Evolutionary conservation across 2,797 vertebrate genomes (phyloP), one percentile per base, ranked within the genome.

Genomic region (Lacerta agilis): DNA sequence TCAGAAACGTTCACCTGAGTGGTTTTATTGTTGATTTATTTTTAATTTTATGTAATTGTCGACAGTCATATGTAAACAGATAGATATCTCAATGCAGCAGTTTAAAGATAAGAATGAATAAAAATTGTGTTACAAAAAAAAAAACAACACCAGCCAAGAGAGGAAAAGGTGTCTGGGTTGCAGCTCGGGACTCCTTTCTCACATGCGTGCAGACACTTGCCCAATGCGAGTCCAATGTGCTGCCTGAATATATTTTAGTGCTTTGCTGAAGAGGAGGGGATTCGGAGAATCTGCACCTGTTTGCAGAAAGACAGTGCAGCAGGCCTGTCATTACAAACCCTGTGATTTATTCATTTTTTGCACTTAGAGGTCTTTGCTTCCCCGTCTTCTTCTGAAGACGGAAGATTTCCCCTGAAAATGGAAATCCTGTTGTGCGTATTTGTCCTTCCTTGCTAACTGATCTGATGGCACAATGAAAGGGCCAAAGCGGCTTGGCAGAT

Each of bases 281-380:
- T 64, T 81, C 64, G 10, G 13, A 58, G 36, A 75, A 17, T 36
- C 27, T 87, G 49, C 27, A 18, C 3, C 8, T 66, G 41, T 5
- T 87, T 20, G 79, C 29, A 79, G 1, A 87, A 3, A 93, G 87
- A 43, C 13, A 45, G 9, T 2, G 3, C 86, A n/a, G 0, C 3
- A 18, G 43, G 9, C 33, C 85, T 0, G 87, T 79, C 84, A 66
- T n/a, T 0, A 73, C 0, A 87, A 0, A 1, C 45, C 2, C 49
- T 58, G 0, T 17, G 1, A 82, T 1, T 76, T 55, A 3, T 73
- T 84, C 33, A 33, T 33, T 18, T 55, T 49, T 49, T 49, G 41
- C 41, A 88, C 8, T 0, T 10, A 0, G 45, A 49, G 45, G 13
- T 82, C 84, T 82, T 79, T 45, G 4, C 23, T 67, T 73, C 25